Evolutionary conservation across 2,888 invertebrate genomes (phyloP), one percentile per base, ranked within the genome.

Genomic region (Anodontia alba): DNA sequence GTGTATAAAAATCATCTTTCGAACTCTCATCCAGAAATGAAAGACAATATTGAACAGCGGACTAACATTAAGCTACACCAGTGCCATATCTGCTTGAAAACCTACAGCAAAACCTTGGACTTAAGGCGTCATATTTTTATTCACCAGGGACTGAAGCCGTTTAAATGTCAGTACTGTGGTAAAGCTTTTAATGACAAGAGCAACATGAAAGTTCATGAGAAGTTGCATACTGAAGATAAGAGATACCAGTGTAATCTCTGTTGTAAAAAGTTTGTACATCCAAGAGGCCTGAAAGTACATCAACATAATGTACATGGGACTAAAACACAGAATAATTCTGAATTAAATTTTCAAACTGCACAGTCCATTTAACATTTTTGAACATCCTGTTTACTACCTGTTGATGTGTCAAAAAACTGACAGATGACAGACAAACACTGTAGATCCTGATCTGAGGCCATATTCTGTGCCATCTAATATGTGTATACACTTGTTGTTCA

Each of bases 1-100:
- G 62, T 31, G 17, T 84, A 71, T 70, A 84, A 84, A 51, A 36
- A 54, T 17, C 84, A 84, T 31, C 71, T 84, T n/a, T 78, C 74
- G 0, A 51, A 72, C 8, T 20, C 38, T 10, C 84, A 84, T 62
- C 72, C 81, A 12, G 71, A 76, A 15, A 74, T 54, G 73, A 78
- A 77, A 38, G 77, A 78, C 1, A 81, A 84, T 17, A 72, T 81
- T 7, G 79, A 79, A 43, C 62, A 72, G 10, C 81, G 71, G 43
- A 79, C 62, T 33, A 79, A 74, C 46, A 81, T 84, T 20, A 49
- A 57, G 12, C 71, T 84, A 26, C 81, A 84, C 54, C 31, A 73
- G 31, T 84, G 84, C 46, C 10, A 46, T 0, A 36, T 76, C 1
- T 84, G 84, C 68, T 51, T 69, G 15, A 84, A 84, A 38, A 51